Evolutionary conservation across 2,113 vertebrate genomes (phyloP), one percentile per base, ranked within the genome.

Genomic region (Misgurnus anguillicaudatus): DNA sequence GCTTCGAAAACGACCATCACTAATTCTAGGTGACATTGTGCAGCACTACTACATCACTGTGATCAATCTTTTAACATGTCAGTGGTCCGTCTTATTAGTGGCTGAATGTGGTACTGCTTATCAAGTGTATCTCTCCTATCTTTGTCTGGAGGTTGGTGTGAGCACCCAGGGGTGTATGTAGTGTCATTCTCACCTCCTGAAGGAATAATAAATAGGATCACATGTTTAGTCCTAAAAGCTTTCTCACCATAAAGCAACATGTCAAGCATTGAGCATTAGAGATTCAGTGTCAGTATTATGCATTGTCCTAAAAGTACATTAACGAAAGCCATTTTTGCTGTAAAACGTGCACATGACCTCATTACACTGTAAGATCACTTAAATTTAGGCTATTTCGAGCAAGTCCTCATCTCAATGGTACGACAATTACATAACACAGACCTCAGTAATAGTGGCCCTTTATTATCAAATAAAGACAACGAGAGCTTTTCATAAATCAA

Each of bases 61-160:
- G 14, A 55, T 70, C 68, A 70, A 4, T 48, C 55, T 60, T 24
- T 73, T n/a, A 73, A 9, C 53, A 73, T 45, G 24, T 11, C 60
- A n/a, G n/a, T 57, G 7, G 53, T 5, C 53, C 17, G 7, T 5
- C 5, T 55, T 57, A 57, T 57, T 7, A 17, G 17, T 31, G 24
- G 24, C 24, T 31, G 24, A 31, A 31, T 31, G 24, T 31, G 24
- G 24, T 31, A 24, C 24, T 1, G 24, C 24, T 24, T 31, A 31
- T 31, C 24, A 31, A 31, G 24, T 45, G 7, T 45, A 45, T 45
- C 11, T 73, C 17, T 57, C 0, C 17, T 70, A 1, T n/a, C 4
- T n/a, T 16, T 72, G n/a, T 72, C 36, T 58, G 53, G 16, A 17
- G 24, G 65, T 24, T 47, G 42, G 11, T 55, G 16, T 55, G 48